Evolutionary conservation across 2,888 invertebrate genomes (phyloP).

Genomic region (Cataglyphis cursor): DNA sequence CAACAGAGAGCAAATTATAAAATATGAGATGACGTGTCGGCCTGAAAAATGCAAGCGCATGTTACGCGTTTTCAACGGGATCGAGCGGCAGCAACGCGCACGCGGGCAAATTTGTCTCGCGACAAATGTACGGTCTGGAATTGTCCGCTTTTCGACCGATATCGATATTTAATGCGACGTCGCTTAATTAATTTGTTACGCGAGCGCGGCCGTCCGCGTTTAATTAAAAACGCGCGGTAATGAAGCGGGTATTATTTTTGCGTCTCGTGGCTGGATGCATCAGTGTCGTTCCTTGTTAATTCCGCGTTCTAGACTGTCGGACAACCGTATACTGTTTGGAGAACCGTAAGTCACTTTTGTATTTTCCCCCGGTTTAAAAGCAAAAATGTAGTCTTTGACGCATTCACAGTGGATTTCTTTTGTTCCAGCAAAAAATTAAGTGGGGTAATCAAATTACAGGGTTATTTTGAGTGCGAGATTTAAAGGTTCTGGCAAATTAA

Average conservation of each 20-base stretch:
- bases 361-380: background rate
- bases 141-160: conserved; percentile 35
- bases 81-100: background rate
- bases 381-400: conserved; percentile 17
- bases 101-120: background rate
- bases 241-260: conserved; percentile 38
- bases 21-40: conserved; percentile 35
- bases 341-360: conserved; percentile 46
- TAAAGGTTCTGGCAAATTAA: background rate
- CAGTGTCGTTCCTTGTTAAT: conserved; percentile 51
- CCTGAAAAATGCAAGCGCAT: conserved; percentile 36
- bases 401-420: background rate
- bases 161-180: conserved; percentile 45
- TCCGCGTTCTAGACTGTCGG: conserved; percentile 15
- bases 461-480: conserved; percentile 17
- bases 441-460: background rate
- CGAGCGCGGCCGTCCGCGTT: background rate
- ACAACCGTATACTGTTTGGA: conserved; percentile 29
- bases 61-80: conserved; percentile 24
- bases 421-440: background rate
- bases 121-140: conserved; percentile 28
- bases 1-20: conserved; percentile 43
- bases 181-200: conserved; percentile 37
- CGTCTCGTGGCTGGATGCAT: conserved; percentile 11
- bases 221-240: conserved; percentile 49